Conservation (phyloP, 2,113 vertebrate genomes). For the Maccullochella peelii region DNA sequence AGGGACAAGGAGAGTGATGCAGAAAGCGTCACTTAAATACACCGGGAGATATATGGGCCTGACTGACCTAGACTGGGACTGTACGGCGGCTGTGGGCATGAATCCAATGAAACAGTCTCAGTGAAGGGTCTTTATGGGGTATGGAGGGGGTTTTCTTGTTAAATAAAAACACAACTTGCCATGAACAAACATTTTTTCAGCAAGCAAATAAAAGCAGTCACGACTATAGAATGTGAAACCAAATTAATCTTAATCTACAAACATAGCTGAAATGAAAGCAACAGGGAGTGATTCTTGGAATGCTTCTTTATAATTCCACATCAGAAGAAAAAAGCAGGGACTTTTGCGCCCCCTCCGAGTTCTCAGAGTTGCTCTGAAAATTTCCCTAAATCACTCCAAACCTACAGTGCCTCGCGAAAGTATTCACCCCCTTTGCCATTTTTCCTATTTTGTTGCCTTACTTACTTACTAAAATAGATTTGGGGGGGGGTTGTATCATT, state of each 20-base stretch:
- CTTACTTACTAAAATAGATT: too few species aligned
- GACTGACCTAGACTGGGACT: conserved; percentile 79
- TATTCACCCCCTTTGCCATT: too few species aligned
- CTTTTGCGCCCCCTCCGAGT: neutral
- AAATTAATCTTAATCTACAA: conserved; percentile 11
- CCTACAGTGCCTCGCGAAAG: too few species aligned
- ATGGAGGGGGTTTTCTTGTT: conserved; percentile 68
- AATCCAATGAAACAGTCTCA: conserved; percentile 56
- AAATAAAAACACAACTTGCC: conserved; percentile 50
- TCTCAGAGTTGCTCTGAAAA: too few species aligned
- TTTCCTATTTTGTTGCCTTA: too few species aligned
- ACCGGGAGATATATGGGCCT: conserved; percentile 92
- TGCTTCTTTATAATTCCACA: neutral
- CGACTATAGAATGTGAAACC: neutral
- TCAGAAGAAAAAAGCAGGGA: neutral
- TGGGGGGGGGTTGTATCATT: too few species aligned
- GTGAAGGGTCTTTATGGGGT: conserved; percentile 60
- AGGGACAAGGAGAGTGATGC: conserved; percentile 92
- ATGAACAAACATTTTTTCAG: conserved; percentile 58
- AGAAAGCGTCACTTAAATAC: conserved; percentile 92
- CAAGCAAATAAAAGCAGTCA: conserved; percentile 45
- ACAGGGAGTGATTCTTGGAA: neutral
- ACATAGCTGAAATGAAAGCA: conserved; percentile 1
- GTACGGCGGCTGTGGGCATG: conserved; percentile 77
- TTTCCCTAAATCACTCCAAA: too few species aligned